Evolutionary conservation across 2,797 vertebrate genomes (phyloP), one percentile per base, ranked within the genome.

Genomic region (Pristis pectinata): DNA sequence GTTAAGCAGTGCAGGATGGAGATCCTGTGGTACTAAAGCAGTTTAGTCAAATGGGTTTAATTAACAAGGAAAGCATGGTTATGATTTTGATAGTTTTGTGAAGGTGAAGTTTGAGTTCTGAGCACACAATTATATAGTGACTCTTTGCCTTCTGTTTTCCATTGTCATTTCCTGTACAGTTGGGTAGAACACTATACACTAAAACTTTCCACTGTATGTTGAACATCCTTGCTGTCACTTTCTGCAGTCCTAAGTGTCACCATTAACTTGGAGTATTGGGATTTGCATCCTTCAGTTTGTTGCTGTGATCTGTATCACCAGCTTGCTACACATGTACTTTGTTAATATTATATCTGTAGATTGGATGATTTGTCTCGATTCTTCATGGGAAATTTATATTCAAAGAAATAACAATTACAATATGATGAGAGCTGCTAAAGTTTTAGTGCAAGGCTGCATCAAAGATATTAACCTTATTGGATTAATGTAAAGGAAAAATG

Each of bases 391-490:
- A 37, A 70, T 34, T 91, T 72, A 27, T 49, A n/a, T 93, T 70
- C 19, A 93, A 49, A 24, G 11, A 93, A 74, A 22, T 61, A 70
- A n/a, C 76, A 77, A n/a, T 72, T 85, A 64, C 15, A 30, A 24
- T 74, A 6, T 72, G 61, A 70, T 24, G 22, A 93, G 41, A 11
- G 24, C 24, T 93, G 91, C 91, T 13, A 64, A 34, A 34, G 24
- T 30, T 89, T 61, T 93, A 72, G 41, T 64, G n/a, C 67, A 72
- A 93, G 30, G 13, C 41, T 93, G 64, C 91, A 93, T 64, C 72
- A 41, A 72, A 67, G 64, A 9, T 93, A 30, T 72, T 72, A 49
- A 49, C 70, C 67, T 70, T 74, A 93, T 64, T 34, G 92, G 27
- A 44, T 74, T 93, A 49, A 61, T 53, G 24, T 61, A 64, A 61